Evolutionary conservation across 2,113 vertebrate species (phyloP), one percentile per base, ranked within the genome.

Genomic region (Varanus salvator): DNA sequence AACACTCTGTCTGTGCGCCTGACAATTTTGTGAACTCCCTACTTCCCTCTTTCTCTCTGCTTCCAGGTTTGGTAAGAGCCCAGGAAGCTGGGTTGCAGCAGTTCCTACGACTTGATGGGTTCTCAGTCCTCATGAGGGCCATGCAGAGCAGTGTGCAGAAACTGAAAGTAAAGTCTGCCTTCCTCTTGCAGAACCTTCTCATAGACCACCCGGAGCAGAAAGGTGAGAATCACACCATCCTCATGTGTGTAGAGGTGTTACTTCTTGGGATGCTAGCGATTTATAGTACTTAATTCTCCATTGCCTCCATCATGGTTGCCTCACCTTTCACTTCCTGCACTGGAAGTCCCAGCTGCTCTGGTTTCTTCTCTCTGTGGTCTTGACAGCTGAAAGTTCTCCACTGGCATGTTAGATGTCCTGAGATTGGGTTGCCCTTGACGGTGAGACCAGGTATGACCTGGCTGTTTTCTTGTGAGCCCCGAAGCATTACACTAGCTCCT

Each of bases 61-160:
- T 60, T 19, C 11, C 88, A 99, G 98, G 98, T 94, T 94, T 99
- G 84, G 97, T 98, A 68, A 97, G 98, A 64, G 98, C 99, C 95
- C 98, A 98, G 94, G 98, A 98, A 84, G 97, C 93, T 0, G 98
- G 98, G 12, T 93, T 99, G 34, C 89, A 93, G 87, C 98, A 97
- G n/a, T 98, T 99, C 94, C 95, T 98, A 19, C 96, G 97, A 8
- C 96, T 97, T 0, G 98, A 99, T 0, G 98, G 98, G 38, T 98
- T 98, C 95, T 99, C 98, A 0, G 98, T 99, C 91, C 93, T 99
- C 89, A 98, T 99, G 98, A 95, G 98, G 69, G 98, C 97, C 86
- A 98, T 99, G 98, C 98, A 99, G 96, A 97, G 98, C 1, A 97
- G 97, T 31, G 96, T 97, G 14, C 96, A 98, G 95, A 98, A 98